Percentiles rank a stretch among this genome's conserved stretches.
Conservation (phyloP, 1,140 invertebrate genomes). For the Eueides isabella region DNA sequence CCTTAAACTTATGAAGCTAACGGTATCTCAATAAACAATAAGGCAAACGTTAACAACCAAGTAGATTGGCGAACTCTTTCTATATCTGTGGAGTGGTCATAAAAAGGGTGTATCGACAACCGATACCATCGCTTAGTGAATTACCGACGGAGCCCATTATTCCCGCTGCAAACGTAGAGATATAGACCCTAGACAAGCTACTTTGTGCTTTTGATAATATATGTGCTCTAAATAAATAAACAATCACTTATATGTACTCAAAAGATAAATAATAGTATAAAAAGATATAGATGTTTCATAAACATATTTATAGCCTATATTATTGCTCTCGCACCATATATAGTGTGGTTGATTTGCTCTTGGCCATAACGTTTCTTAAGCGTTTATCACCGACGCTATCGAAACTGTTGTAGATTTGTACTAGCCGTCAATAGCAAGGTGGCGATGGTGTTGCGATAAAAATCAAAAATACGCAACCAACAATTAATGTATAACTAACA, state of each 20-base stretch:
- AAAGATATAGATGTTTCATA: background rate
- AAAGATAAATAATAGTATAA: too few relatives aligned
- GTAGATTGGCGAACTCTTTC: slow-evolving; percentile 58
- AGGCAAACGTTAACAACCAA: slow-evolving; percentile 24
- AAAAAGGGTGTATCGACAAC: slow-evolving; percentile 69
- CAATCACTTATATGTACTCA: background rate
- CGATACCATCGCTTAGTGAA: slow-evolving; percentile 71
- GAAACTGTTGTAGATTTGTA: slow-evolving; percentile 12
- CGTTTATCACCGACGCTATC: background rate
- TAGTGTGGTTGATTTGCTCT: background rate
- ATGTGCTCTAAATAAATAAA: background rate
- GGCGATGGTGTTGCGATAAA: slow-evolving; percentile 32
- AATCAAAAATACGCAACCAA: slow-evolving; percentile 38
- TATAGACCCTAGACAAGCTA: slow-evolving; percentile 41
- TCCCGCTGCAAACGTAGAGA: slow-evolving; percentile 44
- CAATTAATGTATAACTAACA: slow-evolving; percentile 39
- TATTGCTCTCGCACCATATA: background rate
- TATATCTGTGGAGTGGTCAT: slow-evolving; percentile 63
- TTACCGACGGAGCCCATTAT: slow-evolving; percentile 64
- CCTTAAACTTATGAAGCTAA: slow-evolving; percentile 28
- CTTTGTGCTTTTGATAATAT: too few relatives aligned
- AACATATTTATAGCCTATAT: background rate
- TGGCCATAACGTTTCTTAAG: background rate
- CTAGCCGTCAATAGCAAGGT: slow-evolving; percentile 19
- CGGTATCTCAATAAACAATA: slow-evolving; percentile 33